These are phyloP conservation scores for Apomyelois bistriatella DNA, from an alignment of 2,888 invertebrate species.

Conservation along the genomic window DNA sequence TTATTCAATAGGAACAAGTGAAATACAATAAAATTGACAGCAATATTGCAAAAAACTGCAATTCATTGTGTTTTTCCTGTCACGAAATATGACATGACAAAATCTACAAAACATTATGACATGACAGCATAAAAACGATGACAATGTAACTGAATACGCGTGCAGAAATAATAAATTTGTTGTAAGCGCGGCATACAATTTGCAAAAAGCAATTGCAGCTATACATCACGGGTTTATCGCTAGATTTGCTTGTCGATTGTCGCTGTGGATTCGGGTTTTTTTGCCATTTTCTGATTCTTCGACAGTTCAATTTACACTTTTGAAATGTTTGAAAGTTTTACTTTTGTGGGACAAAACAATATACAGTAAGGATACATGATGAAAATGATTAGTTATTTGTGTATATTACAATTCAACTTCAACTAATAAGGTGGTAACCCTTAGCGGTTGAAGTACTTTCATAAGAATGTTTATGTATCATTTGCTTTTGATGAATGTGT, in stretches of 20 bases:
- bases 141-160: background rate
- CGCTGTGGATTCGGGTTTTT: too few species aligned
- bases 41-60: background rate
- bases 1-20: background rate
- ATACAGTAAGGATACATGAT: too few species aligned
- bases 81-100: background rate
- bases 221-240: constrained; percentile 66
- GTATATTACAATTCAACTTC: too few species aligned
- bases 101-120: background rate
- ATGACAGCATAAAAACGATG: background rate
- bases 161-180: background rate
- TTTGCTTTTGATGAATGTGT: too few species aligned
- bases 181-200: constrained; percentile 50
- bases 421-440: too few species aligned
- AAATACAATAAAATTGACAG: background rate
- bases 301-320: background rate
- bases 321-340: too few species aligned
- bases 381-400: too few species aligned
- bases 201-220: constrained; percentile 66
- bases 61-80: background rate
- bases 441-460: too few species aligned
- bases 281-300: background rate
- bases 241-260: constrained; percentile 36
- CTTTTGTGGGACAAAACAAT: too few species aligned
- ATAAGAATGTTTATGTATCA: too few species aligned